Evolutionary conservation across 2,113 vertebrate genomes (phyloP).

Genomic region (Phaethon lepturus): DNA sequence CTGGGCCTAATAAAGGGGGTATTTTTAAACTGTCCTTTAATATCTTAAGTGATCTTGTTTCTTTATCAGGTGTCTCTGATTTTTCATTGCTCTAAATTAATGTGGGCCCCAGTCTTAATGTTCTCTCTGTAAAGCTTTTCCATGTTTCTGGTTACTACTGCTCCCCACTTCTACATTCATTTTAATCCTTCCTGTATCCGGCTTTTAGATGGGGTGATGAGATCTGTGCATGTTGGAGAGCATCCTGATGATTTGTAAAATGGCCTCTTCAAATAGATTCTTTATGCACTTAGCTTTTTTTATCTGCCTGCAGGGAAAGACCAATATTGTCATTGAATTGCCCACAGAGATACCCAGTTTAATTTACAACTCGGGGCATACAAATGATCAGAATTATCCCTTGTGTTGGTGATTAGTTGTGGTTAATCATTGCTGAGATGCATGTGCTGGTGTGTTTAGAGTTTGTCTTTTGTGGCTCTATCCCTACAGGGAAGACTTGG

Average conservation of each 20-base stretch:
- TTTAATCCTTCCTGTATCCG: background rate
- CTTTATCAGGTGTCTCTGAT: background rate
- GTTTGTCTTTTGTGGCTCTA: background rate
- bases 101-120: background rate
- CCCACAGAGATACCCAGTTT: background rate
- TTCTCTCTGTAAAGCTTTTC: background rate
- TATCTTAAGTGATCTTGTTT: background rate
- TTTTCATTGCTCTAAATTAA: background rate
- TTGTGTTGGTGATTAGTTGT: background rate
- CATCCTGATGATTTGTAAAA: background rate
- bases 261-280: background rate
- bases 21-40: background rate
- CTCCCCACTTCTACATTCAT: background rate
- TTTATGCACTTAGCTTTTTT: background rate
- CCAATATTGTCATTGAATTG: background rate
- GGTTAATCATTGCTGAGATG: background rate
- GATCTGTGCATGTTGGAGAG: background rate
- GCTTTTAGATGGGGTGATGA: background rate
- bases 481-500: background rate
- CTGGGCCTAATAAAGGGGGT: background rate
- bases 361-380: background rate
- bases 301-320: background rate
- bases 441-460: too few relatives aligned
- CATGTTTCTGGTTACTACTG: background rate
- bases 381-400: background rate